Conservation (phyloP, 2,113 vertebrate genomes). For the Cyprinodon tularosa region DNA sequence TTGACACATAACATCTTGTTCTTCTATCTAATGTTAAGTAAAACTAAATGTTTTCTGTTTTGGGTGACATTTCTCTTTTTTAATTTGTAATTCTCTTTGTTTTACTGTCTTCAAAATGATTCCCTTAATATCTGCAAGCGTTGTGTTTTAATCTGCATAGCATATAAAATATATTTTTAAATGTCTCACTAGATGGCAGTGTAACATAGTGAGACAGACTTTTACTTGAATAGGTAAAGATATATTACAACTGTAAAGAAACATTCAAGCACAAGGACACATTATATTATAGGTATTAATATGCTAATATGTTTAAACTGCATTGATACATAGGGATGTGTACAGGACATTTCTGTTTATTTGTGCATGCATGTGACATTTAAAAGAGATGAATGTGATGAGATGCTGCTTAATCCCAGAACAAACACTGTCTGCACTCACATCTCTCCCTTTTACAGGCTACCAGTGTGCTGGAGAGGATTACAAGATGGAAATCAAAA, state of each 20-base stretch:
- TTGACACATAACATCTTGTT: too few species aligned
- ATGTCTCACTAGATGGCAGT: constrained; percentile 65
- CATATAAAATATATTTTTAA: background rate
- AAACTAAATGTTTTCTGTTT: background rate
- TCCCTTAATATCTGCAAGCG: too few species aligned
- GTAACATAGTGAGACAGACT: constrained; percentile 31
- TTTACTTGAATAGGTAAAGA: background rate
- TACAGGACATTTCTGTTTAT: background rate
- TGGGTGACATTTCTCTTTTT: background rate
- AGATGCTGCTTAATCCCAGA: constrained; percentile 62
- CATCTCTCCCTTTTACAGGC: constrained; percentile 45
- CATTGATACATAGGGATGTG: background rate
- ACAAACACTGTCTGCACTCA: constrained; percentile 59
- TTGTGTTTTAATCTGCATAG: too few species aligned
- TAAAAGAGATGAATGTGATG: constrained; percentile 34
- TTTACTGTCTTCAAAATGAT: too few species aligned
- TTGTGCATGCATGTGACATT: constrained; percentile 48
- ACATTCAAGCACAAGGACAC: background rate
- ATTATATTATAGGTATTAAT: background rate
- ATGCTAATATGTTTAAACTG: background rate
- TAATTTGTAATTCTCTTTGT: too few species aligned
- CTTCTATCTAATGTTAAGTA: too few species aligned
- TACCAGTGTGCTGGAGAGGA: constrained; percentile 47
- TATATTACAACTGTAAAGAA: background rate
- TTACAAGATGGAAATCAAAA: constrained; percentile 70